Base-by-base conservation (phyloP, 2,888 invertebrate genomes). In the Yponomeuta evonymella region DNA sequence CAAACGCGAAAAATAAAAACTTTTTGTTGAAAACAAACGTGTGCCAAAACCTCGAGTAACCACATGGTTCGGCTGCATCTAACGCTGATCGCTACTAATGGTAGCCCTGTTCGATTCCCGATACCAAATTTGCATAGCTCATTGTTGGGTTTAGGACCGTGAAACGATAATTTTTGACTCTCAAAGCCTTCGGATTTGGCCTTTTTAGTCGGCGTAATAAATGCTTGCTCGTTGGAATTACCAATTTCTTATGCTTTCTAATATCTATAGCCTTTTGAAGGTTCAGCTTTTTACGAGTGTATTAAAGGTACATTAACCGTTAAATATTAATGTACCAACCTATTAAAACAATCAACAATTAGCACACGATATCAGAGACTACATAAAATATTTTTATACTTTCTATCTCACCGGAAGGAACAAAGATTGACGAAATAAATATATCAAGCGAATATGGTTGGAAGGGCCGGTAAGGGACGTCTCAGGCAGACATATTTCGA, bases 61-160 rank as follows among this genome's bases (percentile, higher is more conserved):
- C 74, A 71, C 77, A 78, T 79, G 77, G 79, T 75, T 79, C 79
- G 79, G 77, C 79, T 75, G 23, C 9, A 15, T 81, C 85, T 84
- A 85, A 85, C 75, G 79, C 79, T 79, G 80, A 78, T 78, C 75
- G 77, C 81, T 79, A 79, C 83, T 89, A 87, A 88, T 86, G 77
- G 81, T 79, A 83, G 79, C 75, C 70, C 78, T 77, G 81, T 82
- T 85, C 79, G 82, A 80, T 77, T 81, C 82, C 79, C 77, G 74
- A 73, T 62, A 71, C 66, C 77, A 66, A 83, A 92, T 92, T 92
- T 84, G 88, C 91, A 92, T 92, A 86, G 78, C 80, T 90, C 88
- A 92, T 92, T 90, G 86, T 84, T 81, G 86, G 90, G 83, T 90
- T 75, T 77, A 76, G 29, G 6, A n/a, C 48, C 12, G 11, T 33